Evolutionary conservation across 2,113 vertebrate species (phyloP), one percentile per base, ranked within the genome.

Genomic region (Mungos mungo): DNA sequence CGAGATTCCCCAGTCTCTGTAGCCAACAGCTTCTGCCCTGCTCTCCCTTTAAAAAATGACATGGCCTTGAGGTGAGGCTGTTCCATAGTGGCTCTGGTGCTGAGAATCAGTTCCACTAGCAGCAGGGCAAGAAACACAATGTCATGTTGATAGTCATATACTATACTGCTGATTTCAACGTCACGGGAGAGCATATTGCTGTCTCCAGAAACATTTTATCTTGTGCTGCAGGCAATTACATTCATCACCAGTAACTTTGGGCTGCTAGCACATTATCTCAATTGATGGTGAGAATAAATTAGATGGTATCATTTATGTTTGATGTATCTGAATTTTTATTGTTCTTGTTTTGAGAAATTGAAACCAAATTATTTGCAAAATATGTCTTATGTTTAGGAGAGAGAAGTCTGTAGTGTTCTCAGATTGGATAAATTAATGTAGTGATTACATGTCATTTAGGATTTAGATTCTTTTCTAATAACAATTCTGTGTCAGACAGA

Each of bases 311-410:
- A 8, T 80, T 93, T 92, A 63, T 85, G n/a, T 91, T 90, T 79
- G 63, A 77, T 69, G 33, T 66, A 66, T 93, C 90, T 86, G 79
- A 89, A 92, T 83, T 79, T 94, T 89, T 60, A 69, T 93, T 80
- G 33, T 65, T 93, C 68, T 50, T 65, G 18, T 92, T 96, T 97
- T 89, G 79, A 97, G 86, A 95, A 93, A 89, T 66, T 47, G 65
- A 95, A 76, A 90, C 81, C 87, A 90, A 88, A 95, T 84, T 93
- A 69, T 97, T 97, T 93, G 35, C 72, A 96, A 96, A 95, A 9
- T 97, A 84, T 45, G 5, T 84, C 87, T 93, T 93, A 47, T 27
- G 54, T 71, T 93, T 94, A 76, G 57, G 76, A 93, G 68, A 81
- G 68, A 81, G 65, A 87, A 83, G 89, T 92, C 47, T 97, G 35